Percentiles rank a stretch among this genome's conserved stretches.
Conservation (phyloP, 2,113 vertebrate genomes). For the Syrrhaptes paradoxus region DNA sequence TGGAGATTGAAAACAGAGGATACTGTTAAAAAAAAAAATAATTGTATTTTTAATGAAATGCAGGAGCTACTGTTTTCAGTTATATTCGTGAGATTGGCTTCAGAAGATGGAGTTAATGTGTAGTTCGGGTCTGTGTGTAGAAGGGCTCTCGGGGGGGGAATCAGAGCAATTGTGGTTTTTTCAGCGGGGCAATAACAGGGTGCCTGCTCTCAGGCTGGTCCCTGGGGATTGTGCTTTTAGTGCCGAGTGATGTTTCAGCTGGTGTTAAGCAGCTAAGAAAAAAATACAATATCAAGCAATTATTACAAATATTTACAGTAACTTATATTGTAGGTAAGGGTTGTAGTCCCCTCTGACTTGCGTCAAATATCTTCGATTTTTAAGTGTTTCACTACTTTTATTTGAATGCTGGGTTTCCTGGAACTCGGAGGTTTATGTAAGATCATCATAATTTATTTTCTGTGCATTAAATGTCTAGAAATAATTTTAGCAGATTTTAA, state of each 20-base stretch:
- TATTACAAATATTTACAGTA: background rate
- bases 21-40: background rate
- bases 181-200: slow-evolving; percentile 25
- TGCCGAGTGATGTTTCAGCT: slow-evolving; percentile 55
- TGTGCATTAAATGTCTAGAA: background rate
- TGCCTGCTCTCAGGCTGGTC: slow-evolving; percentile 26
- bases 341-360: background rate
- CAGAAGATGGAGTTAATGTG: background rate
- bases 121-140: background rate
- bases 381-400: background rate
- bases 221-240: slow-evolving; percentile 56
- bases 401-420: background rate
- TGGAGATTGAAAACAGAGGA: background rate
- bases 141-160: background rate
- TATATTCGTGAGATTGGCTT: background rate
- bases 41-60: background rate
- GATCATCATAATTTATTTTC: background rate
- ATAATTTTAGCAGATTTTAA: background rate
- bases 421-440: background rate
- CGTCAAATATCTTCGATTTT: background rate
- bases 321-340: slow-evolving; percentile 11
- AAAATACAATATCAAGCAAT: background rate
- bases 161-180: slow-evolving; percentile 35
- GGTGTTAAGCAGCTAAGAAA: slow-evolving; percentile 42
- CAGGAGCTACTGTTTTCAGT: background rate